Conservation (phyloP, 1,140 invertebrate species). For the Lasioglossum albipes region DNA sequence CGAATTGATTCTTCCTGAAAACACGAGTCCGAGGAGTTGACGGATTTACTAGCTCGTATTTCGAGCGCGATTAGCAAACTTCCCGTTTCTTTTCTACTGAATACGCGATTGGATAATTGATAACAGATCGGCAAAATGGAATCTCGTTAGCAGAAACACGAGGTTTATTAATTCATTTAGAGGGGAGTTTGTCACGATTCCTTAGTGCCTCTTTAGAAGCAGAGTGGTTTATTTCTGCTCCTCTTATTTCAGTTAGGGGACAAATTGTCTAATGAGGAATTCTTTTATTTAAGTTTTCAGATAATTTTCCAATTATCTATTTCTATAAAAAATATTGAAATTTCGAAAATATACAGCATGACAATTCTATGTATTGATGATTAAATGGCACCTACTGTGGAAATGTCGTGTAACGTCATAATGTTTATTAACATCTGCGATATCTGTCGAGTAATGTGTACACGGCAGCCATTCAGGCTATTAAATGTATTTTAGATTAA, state of each 20-base stretch:
- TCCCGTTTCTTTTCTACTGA: no score
- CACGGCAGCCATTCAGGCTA: no score
- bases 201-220: background rate
- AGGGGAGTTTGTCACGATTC: background rate
- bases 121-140: background rate
- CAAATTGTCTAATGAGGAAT: background rate
- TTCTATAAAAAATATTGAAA: no score
- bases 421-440: no score
- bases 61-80: background rate
- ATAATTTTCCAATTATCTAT: no score
- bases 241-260: background rate
- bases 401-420: no score
- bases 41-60: background rate
- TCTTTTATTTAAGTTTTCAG: no score
- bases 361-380: no score
- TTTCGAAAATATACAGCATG: no score
- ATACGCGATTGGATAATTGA: background rate
- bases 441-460: no score
- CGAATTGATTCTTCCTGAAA: constrained; percentile 55
- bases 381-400: no score
- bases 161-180: background rate
- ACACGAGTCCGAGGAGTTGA: background rate
- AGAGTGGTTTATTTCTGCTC: background rate
- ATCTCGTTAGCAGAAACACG: background rate
- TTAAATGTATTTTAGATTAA: no score